Evolutionary conservation across 2,797 vertebrate genomes (phyloP).

Genomic region (Sebastes steindachneri): DNA sequence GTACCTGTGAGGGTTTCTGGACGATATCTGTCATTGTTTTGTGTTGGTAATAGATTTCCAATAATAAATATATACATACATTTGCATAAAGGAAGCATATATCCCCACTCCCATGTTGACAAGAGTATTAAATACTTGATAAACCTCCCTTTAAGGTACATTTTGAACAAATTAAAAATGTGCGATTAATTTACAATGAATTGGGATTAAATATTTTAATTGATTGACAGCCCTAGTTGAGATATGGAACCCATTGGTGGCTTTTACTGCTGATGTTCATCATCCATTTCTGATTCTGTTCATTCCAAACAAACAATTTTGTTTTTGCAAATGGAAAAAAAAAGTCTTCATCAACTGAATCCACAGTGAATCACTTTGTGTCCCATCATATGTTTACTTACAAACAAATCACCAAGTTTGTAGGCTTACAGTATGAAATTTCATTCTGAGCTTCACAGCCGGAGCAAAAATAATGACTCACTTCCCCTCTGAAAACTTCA

Average conservation of each 20-base stretch:
- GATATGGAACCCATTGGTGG: neutral
- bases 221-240: too few species aligned
- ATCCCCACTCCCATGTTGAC: too few species aligned
- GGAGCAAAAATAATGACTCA: conserved; percentile 3
- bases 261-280: neutral
- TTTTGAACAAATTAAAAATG: too few species aligned
- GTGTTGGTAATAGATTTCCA: too few species aligned
- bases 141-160: too few species aligned
- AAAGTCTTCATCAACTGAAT: neutral
- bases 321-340: neutral
- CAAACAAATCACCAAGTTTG: neutral
- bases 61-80: too few species aligned
- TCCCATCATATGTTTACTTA: neutral
- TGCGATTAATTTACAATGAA: too few species aligned
- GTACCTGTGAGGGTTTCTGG: too few species aligned
- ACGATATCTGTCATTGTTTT: too few species aligned
- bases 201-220: rapidly evolving
- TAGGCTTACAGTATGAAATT: neutral
- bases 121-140: too few species aligned
- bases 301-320: neutral
- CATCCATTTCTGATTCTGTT: neutral
- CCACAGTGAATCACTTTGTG: neutral
- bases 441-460: neutral
- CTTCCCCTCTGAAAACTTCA: neutral
- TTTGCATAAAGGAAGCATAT: too few species aligned